These are phyloP conservation scores for Oscheius sp. DNA, from an alignment of 1,140 invertebrate species.

Conservation along the genomic window DNA sequence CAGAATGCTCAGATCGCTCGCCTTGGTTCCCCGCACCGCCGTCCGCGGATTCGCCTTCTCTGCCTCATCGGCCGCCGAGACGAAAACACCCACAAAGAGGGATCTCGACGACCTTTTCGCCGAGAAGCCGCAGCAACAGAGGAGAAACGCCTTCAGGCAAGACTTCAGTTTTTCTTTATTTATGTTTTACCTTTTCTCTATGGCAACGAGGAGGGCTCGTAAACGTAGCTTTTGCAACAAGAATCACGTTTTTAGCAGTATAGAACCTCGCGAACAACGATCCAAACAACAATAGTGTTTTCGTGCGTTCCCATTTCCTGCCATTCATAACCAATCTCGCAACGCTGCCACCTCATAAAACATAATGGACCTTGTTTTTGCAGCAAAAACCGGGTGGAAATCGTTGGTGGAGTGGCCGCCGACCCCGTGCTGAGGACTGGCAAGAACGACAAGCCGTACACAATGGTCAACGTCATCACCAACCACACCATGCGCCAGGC, in stretches of 20 bases:
- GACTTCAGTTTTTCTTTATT: too few species aligned
- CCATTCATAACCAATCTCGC: too few species aligned
- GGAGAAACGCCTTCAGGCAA: slow-evolving; percentile 8
- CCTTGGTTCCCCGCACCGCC: neutral
- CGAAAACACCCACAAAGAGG: slow-evolving; percentile 6
- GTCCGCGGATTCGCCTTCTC: slow-evolving; percentile 7
- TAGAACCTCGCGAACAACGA: neutral
- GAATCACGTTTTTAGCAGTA: neutral
- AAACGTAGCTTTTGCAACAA: too few species aligned
- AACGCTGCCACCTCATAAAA: too few species aligned
- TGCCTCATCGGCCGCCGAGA: neutral
- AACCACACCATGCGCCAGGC: slow-evolving; percentile 5
- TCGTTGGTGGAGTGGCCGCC: slow-evolving; percentile 34
- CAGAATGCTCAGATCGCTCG: slow-evolving; percentile 22
- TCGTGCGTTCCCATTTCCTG: too few species aligned
- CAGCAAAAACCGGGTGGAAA: slow-evolving; percentile 36
- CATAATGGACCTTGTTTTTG: too few species aligned
- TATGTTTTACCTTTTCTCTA: too few species aligned
- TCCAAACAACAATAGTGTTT: neutral
- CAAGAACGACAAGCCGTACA: slow-evolving; percentile 26
- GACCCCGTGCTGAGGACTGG: slow-evolving; percentile 12
- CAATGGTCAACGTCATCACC: slow-evolving; percentile 37
- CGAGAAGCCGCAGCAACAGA: slow-evolving; percentile 14
- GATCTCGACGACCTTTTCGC: slow-evolving; percentile 27
- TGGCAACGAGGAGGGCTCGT: too few species aligned